These are phyloP conservation scores for Heliconius nattereri DNA, from an alignment of 1,140 invertebrate genomes.

Conservation along the genomic window DNA sequence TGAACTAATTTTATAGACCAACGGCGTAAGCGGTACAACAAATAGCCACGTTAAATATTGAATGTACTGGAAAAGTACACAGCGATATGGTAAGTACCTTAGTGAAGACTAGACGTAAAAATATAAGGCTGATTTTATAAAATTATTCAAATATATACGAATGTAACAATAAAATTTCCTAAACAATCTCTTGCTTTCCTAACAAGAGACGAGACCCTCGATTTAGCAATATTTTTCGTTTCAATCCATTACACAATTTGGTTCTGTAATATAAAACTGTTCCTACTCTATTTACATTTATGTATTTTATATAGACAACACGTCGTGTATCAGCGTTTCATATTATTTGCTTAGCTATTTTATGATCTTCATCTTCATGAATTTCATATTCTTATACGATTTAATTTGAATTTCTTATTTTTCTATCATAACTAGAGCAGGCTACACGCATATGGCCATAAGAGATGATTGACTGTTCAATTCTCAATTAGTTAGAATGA, in stretches of 20 bases:
- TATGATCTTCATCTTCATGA: neutral
- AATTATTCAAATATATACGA: neutral
- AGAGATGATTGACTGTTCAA: too few relatives aligned
- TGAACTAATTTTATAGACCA: neutral
- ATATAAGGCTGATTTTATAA: neutral
- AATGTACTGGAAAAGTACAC: slow-evolving; percentile 1
- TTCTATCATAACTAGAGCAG: too few relatives aligned
- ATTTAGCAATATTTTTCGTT: slow-evolving; percentile 6
- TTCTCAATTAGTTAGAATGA: too few relatives aligned
- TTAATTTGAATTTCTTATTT: neutral
- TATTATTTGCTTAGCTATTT: neutral
- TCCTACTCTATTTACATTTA: neutral
- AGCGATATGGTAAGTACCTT: neutral
- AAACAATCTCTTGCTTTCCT: neutral
- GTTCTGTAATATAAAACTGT: neutral
- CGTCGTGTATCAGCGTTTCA: neutral
- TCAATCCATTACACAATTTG: slow-evolving; percentile 5
- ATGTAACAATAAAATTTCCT: neutral
- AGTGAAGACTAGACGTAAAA: neutral
- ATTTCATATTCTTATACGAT: neutral
- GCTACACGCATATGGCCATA: too few relatives aligned
- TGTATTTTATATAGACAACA: neutral
- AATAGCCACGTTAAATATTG: slow-evolving; percentile 23
- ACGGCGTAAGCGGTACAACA: neutral
- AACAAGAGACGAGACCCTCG: neutral